Conservation (phyloP, 2,888 invertebrate species). For the Caenorhabditis becei region DNA sequence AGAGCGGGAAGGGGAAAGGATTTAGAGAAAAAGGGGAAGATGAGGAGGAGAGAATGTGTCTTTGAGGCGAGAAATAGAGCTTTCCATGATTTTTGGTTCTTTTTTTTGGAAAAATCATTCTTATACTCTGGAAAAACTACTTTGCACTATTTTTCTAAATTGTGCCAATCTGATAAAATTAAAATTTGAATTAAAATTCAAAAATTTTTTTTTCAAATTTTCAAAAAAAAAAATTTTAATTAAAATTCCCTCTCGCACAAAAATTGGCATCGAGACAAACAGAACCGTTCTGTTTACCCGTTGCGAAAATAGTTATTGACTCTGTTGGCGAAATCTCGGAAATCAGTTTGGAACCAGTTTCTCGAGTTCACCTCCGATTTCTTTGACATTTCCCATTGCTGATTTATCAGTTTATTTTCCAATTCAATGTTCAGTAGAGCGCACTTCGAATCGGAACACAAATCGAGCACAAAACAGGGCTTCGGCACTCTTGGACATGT, state of each 20-base stretch:
- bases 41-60: slow-evolving; percentile 1
- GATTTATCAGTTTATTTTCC: background rate
- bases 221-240: too few relatives aligned
- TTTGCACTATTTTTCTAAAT: background rate
- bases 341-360: background rate
- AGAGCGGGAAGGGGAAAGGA: slow-evolving; percentile 10
- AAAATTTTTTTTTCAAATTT: too few relatives aligned
- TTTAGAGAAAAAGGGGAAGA: slow-evolving; percentile 25
- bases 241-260: too few relatives aligned
- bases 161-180: too few relatives aligned
- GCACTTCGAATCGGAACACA: background rate
- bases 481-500: slow-evolving; percentile 46
- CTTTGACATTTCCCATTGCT: too few relatives aligned
- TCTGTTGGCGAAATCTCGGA: background rate
- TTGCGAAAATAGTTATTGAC: background rate
- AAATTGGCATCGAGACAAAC: background rate
- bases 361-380: too few relatives aligned
- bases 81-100: background rate
- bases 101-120: background rate
- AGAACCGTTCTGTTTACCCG: background rate
- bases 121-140: too few relatives aligned
- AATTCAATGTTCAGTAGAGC: background rate
- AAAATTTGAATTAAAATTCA: too few relatives aligned
- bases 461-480: slow-evolving; percentile 39
- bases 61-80: background rate